phyloP scores from a whole-genome alignment of 2,888 invertebrate species.

The Eubasilissa splendida region DNA sequence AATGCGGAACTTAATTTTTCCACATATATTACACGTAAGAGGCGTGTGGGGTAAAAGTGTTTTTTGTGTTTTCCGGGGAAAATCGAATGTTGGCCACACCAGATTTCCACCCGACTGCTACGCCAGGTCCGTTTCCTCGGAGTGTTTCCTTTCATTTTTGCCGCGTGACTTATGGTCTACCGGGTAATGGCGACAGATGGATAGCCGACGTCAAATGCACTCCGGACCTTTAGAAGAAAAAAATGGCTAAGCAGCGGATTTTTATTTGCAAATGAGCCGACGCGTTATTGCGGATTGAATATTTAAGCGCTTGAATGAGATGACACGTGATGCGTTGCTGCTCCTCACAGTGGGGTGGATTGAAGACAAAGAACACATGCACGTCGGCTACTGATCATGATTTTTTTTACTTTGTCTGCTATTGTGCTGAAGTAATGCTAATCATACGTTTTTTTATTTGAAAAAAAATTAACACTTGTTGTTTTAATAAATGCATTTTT shows the following conservation, averaged over 20 bases:
- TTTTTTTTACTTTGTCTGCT: too few relatives aligned
- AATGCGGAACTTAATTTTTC: too few relatives aligned
- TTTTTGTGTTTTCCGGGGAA: not conserved
- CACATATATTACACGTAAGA: not conserved
- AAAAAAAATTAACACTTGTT: too few relatives aligned
- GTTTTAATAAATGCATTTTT: too few relatives aligned
- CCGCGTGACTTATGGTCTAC: constrained; percentile 52
- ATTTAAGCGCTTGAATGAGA: too few relatives aligned
- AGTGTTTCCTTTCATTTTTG: constrained; percentile 50
- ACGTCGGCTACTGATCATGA: too few relatives aligned
- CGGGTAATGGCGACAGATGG: constrained; percentile 54
- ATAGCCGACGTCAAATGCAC: constrained; percentile 56
- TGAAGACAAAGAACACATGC: too few relatives aligned
- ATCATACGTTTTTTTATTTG: too few relatives aligned
- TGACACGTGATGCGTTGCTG: too few relatives aligned
- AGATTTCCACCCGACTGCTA: not conserved
- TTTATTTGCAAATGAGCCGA: constrained; percentile 36
- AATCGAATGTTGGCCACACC: not conserved
- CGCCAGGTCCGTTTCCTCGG: constrained; percentile 14
- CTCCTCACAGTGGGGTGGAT: too few relatives aligned
- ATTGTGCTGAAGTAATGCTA: too few relatives aligned
- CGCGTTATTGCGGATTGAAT: not conserved
- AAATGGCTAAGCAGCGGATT: not conserved
- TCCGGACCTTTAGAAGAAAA: constrained; percentile 11
- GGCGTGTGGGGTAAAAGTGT: not conserved